A percentile compares a stretch with the other conserved stretches of the same genome.
Conservation (phyloP, 2,888 invertebrate species). For the Scaptodrosophila latifasciaeformis region DNA sequence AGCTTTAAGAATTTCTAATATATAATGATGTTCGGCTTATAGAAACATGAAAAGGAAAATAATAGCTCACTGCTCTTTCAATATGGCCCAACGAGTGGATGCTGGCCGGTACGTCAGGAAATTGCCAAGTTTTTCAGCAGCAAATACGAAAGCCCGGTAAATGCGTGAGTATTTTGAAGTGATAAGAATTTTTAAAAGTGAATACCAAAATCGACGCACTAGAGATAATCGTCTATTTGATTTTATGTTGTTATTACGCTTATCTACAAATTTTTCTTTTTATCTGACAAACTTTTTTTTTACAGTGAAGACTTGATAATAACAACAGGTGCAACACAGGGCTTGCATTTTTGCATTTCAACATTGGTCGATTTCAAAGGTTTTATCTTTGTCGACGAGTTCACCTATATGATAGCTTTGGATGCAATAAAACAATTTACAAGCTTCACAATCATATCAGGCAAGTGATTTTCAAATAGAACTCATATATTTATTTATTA, state of each 20-base stretch:
- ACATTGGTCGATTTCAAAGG: constrained; percentile 77
- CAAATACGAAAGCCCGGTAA: constrained; percentile 75
- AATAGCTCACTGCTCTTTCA: constrained; percentile 75
- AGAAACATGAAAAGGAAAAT: constrained; percentile 55
- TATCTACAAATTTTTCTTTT: background rate
- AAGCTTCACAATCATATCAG: constrained; percentile 76
- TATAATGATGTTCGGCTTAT: too few species aligned
- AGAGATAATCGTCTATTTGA: too few species aligned
- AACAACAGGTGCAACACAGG: constrained; percentile 80
- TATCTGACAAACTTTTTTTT: constrained; percentile 20
- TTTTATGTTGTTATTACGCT: constrained; percentile 7
- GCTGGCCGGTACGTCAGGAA: constrained; percentile 75
- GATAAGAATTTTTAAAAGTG: too few species aligned
- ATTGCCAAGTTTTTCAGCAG: constrained; percentile 75
- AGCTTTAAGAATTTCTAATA: constrained; percentile 3
- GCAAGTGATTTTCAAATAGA: too few species aligned
- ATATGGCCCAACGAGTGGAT: constrained; percentile 77
- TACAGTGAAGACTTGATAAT: constrained; percentile 77
- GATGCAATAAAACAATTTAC: constrained; percentile 77
- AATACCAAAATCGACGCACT: too few species aligned
- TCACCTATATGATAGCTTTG: constrained; percentile 80
- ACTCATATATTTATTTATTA: too few species aligned
- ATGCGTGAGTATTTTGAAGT: constrained; percentile 66
- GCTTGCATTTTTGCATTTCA: constrained; percentile 77
- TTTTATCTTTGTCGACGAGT: constrained; percentile 80